Percentiles rank a stretch among this genome's conserved stretches.
Evolutionary conservation across 2,797 vertebrate genomes (phyloP).

Genomic region (Adrianichthys oophorus): DNA sequence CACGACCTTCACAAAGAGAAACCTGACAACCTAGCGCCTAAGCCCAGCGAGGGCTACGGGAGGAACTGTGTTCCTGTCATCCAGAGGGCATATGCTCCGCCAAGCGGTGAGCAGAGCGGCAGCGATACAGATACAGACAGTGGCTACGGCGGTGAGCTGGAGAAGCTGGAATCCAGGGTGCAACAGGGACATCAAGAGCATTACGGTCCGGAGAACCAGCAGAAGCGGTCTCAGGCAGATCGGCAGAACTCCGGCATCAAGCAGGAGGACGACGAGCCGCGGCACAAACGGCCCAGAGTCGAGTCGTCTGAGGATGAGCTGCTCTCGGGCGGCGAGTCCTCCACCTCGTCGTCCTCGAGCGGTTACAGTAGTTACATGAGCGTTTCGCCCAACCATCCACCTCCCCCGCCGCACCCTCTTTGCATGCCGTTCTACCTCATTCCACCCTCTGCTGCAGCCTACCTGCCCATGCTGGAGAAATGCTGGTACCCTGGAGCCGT

Average conservation of each 20-base stretch:
- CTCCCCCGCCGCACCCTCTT: constrained; percentile 74
- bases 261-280: constrained; percentile 87
- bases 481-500: constrained; percentile 93
- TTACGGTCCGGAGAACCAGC: constrained; percentile 75
- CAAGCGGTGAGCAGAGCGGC: constrained; percentile 91
- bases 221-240: constrained; percentile 77
- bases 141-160: constrained; percentile 93
- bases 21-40: constrained; percentile 63
- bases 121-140: constrained; percentile 98
- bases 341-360: constrained; percentile 66
- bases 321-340: constrained; percentile 76
- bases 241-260: constrained; percentile 83
- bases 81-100: constrained; percentile 88
- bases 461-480: constrained; percentile 97
- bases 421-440: constrained; percentile 99
- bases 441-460: constrained; percentile 89
- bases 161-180: constrained; percentile 82
- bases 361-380: constrained; percentile 82
- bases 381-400: constrained; percentile 85
- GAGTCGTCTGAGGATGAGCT: constrained; percentile 87
- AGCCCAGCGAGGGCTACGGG: constrained; percentile 83
- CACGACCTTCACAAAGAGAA: constrained; percentile 79
- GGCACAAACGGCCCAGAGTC: constrained; percentile 82
- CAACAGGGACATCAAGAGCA: constrained; percentile 66
- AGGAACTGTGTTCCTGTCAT: constrained; percentile 98